phyloP scores from a whole-genome alignment of 2,797 vertebrate species.

The Pseudocheirus occidentalis region DNA sequence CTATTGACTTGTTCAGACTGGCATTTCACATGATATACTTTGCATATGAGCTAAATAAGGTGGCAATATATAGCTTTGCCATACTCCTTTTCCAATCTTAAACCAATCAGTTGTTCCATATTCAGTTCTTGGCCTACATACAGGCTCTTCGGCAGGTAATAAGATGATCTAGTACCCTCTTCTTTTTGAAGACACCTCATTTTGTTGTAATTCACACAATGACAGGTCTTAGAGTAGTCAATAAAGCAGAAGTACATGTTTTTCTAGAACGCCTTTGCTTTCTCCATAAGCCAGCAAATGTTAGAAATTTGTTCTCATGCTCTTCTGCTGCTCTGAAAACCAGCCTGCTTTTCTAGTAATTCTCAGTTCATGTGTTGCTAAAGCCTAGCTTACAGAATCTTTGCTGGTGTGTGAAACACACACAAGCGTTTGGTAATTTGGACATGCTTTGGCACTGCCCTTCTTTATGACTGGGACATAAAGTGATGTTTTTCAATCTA shows the following conservation, averaged over 20 bases:
- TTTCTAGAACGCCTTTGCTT: neutral
- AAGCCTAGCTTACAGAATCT: neutral
- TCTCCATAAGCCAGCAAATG: neutral
- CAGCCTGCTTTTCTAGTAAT: neutral
- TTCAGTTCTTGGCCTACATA: neutral
- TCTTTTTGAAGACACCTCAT: neutral
- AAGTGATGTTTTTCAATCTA: neutral
- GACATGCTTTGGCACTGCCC: neutral
- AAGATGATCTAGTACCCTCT: neutral
- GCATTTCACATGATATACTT: neutral
- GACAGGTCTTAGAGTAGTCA: neutral
- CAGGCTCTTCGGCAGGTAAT: neutral
- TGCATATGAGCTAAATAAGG: neutral
- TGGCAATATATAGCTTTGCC: neutral
- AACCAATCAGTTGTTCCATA: neutral
- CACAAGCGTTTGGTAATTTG: neutral
- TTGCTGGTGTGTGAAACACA: neutral
- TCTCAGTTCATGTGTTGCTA: neutral
- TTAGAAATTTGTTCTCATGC: neutral
- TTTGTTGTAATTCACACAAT: neutral
- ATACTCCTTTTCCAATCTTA: neutral
- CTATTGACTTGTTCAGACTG: neutral
- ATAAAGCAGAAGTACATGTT: neutral
- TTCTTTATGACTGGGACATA: neutral
- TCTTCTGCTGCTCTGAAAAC: neutral